Evolutionary conservation across 1,140 invertebrate species (phyloP), one percentile per base, ranked within the genome.

Genomic region (Homalodisca vitripennis): DNA sequence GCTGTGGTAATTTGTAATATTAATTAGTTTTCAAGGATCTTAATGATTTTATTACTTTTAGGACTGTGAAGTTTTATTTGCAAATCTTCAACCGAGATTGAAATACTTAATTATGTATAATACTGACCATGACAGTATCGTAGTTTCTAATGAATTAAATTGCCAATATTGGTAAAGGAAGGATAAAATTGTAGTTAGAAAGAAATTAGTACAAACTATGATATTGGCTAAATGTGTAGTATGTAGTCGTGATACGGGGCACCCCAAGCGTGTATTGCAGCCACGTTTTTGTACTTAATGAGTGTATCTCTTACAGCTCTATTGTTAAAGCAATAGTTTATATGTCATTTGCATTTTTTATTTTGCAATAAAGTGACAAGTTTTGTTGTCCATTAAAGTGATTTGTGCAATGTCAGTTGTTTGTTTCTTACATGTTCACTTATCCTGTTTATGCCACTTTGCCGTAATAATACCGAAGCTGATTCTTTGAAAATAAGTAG

Each of bases 341-440:
- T 60, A 53, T 60, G 55, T 60, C 55, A 60, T 60, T 60, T 60
- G 12, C 6, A 22, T 6, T 60, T 60, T 60, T 60, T 60, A 27
- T 60, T 41, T 60, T 60, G 55, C 55, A 60, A 60, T 60, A 26
- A 60, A 60, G 55, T 60, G 55, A 60, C 55, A 60, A 60, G 29
- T 60, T 60, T 60, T 60, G 55, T 60, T 60, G 55, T 60, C 55
- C 55, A 60, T 60, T 60, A 60, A 60, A 60, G 55, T 60, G 55
- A 60, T 60, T 65, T 65, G 31, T 65, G 41, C 31, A 65, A 65
- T 65, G 31, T 65, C 27, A 32, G n/a, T 62, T 55, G 6, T 55
- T n/a, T 10, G n/a, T 55, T 55, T 55, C 20, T 55, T 6, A n/a
- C n/a, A n/a, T n/a, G n/a, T n/a, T n/a, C n/a, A n/a, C n/a, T n/a